Evolutionary conservation across 1,140 invertebrate genomes (phyloP), one percentile per base, ranked within the genome.

Genomic region (Odontomachus brunneus): DNA sequence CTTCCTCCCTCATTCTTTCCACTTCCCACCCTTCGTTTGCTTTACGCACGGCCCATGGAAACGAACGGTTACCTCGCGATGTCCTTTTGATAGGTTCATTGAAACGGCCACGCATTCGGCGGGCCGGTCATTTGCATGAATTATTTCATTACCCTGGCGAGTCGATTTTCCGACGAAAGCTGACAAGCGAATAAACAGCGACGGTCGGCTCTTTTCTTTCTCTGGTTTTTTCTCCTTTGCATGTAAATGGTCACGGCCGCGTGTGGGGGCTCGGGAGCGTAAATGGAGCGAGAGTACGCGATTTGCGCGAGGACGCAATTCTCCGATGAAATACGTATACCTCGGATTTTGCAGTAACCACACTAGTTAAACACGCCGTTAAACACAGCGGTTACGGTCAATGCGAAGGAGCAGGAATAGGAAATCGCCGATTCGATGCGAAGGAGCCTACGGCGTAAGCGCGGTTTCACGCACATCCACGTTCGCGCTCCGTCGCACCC

Each of bases 1-100:
- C 55, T 72, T 75, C 60, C 44, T 17, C 57, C 19, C 48, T 51
- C 62, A 15, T 65, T 71, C 22, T 67, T 33, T 59, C 29, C 19
- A 57, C 71, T 57, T 49, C 24, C 67, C 74, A 81, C 67, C 57
- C 74, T 63, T 74, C 62, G 60, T 82, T 85, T 81, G 62, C 63
- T 82, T 69, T 57, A 55, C 73, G 19, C 59, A 73, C 55, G 66
- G 72, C 17, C 48, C 69, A 33, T 57, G 67, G 72, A 83, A 78
- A 78, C 85, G 72, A 78, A 71, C 62, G 26, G 44, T 82, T 69
- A 84, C 74, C 74, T 81, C 83, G 62, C 44, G 63, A 75, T 85
- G 76, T 75, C 78, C 84, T 85, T 74, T 82, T 38, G 75, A 74
- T 69, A 66, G 63, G 49, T 84, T 78, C 72, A 44, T 60, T 84